These are phyloP conservation scores for Nothobranchius kuhntae DNA, from an alignment of 2,113 vertebrate genomes.

Conservation along the genomic window DNA sequence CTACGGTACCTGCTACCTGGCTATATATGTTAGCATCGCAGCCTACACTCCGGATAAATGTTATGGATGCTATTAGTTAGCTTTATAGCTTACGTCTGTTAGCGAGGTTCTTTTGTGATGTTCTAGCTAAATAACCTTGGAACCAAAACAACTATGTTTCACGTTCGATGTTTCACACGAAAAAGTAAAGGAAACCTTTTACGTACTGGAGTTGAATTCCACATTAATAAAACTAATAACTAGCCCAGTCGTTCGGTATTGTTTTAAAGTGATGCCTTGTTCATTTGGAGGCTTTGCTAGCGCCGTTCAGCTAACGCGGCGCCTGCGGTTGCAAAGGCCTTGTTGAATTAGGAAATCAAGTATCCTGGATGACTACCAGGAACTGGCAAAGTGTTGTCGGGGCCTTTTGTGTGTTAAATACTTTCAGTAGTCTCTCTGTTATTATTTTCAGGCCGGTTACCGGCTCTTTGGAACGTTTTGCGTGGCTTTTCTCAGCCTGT, in stretches of 20 bases:
- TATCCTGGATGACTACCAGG: slow-evolving; percentile 22
- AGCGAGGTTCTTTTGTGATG: slow-evolving; percentile 68
- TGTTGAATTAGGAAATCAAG: slow-evolving; percentile 61
- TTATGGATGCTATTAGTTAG: slow-evolving; percentile 60
- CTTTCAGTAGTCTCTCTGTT: slow-evolving; percentile 8
- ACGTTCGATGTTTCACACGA: background rate
- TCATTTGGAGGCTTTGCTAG: slow-evolving; percentile 45
- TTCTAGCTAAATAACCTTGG: slow-evolving; percentile 74
- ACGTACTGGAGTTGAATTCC: background rate
- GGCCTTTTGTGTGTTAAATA: slow-evolving; percentile 26
- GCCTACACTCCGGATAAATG: slow-evolving; percentile 33
- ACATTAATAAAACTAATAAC: background rate
- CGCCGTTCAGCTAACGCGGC: slow-evolving; percentile 45
- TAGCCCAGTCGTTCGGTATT: slow-evolving; percentile 18
- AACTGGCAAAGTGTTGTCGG: background rate
- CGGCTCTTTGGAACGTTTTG: slow-evolving; percentile 8
- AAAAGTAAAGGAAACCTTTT: background rate
- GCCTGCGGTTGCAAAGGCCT: slow-evolving; percentile 56
- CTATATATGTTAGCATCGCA: slow-evolving; percentile 51
- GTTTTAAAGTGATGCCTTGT: slow-evolving; percentile 52
- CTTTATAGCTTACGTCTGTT: slow-evolving; percentile 49
- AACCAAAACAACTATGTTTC: background rate
- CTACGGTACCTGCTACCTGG: slow-evolving; percentile 49
- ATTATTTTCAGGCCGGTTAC: slow-evolving; percentile 10
- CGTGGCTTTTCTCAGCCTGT: no score